Evolutionary conservation across 2,113 vertebrate genomes (phyloP).

Genomic region (Tauraco erythrolophus): DNA sequence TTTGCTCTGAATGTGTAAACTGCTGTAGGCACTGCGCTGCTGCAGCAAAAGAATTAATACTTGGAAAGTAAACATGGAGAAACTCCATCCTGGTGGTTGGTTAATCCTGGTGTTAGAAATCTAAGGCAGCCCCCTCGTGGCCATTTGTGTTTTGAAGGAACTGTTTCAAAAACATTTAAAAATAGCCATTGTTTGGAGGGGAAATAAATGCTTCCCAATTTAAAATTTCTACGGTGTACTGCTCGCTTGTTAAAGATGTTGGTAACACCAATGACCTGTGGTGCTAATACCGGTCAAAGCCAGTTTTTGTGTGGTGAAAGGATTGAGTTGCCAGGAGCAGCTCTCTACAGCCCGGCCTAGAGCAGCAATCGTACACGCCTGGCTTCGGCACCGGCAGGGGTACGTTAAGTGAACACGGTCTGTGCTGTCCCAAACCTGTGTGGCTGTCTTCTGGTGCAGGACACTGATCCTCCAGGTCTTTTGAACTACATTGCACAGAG

Average conservation of each 20-base stretch:
- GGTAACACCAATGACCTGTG: not conserved
- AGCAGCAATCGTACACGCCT: fast-evolving
- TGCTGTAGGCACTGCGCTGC: not conserved
- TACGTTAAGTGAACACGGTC: fast-evolving
- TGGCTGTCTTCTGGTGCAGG: not conserved
- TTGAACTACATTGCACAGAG: too few relatives aligned
- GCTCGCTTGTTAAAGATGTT: not conserved
- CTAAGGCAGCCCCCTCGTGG: constrained; percentile 27
- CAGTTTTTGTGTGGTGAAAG: not conserved
- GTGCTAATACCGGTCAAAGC: not conserved
- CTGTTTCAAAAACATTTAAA: not conserved
- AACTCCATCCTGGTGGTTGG: too few relatives aligned
- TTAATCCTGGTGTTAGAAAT: not conserved
- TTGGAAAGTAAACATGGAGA: not conserved
- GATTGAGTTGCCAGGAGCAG: too few relatives aligned
- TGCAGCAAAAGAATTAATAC: not conserved
- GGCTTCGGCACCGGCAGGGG: not conserved
- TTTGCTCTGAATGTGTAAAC: fast-evolving
- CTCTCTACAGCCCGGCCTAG: too few relatives aligned
- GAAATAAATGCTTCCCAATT: not conserved
- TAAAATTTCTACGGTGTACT: not conserved
- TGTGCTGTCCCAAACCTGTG: fast-evolving
- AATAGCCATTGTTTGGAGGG: not conserved
- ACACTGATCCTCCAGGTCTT: not conserved
- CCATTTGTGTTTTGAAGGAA: not conserved